Base-by-base conservation (phyloP, 2,888 invertebrate genomes). In the Cataglyphis cursor region DNA sequence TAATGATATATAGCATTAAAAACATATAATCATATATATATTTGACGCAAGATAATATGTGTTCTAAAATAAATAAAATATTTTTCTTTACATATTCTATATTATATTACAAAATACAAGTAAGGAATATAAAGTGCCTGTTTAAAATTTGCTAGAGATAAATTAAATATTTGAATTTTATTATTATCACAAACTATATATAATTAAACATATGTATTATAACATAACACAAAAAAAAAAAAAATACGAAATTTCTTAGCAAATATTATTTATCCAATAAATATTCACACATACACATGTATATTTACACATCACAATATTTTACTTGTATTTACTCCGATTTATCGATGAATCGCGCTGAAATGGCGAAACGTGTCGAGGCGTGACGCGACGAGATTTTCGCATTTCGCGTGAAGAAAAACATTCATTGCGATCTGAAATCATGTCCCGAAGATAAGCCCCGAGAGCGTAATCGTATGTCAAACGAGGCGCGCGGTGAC, bases 391-490 rank as follows among this genome's bases (percentile, higher is more conserved):
- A 59, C 9, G 59, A 70, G 44, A 80, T 78, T 78, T 78, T 31
- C 57, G 78, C 68, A 28, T 28, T 15, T 48, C 15, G 4, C n/a
- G 28, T 31, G 18, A 10, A 28, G 8, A 6, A 21, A 44, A 44
- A 10, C 31, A 15, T 66, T 68, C 41, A 76, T n/a, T 15, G 41
- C 31, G 28, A 66, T 38, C 54, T 15, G 31, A 21, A 66, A 70
- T 80, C 62, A 62, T 31, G 6, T 6, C 31, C 31, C 51, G 57
- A 48, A 24, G 78, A 83, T 78, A 82, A 84, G 78, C 81, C 66
- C 44, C 57, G 31, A 65, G 9, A 24, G 18, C 68, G 82, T 76
- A 70, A 84, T 80, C 84, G 87, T 86, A 86, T 84, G 87, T 87
- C 87, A 86, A 84, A 86, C 75, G 76, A 44, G 24, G 24, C 24